Conservation (phyloP, 2,888 invertebrate genomes). For the Ophonus ardosiacus region DNA sequence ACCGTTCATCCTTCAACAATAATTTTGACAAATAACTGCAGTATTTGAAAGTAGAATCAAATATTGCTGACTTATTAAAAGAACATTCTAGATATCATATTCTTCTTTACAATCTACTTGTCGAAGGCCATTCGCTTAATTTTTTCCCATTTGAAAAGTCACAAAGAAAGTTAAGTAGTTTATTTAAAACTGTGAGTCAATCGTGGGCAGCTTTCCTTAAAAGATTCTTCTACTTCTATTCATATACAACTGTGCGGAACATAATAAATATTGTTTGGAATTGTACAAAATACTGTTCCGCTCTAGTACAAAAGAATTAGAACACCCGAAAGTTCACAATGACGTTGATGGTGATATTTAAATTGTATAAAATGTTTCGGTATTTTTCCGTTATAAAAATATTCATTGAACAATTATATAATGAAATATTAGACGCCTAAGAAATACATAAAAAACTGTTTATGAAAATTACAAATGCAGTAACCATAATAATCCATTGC, state of each 20-base stretch:
- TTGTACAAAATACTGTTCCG: neutral
- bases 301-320: neutral
- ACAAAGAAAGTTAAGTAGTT: conserved; percentile 42
- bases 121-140: conserved; percentile 3
- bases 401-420: neutral
- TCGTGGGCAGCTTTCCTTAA: conserved; percentile 25
- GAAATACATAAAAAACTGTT: no score
- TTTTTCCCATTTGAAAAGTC: conserved; percentile 14
- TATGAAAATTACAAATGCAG: no score
- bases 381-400: conserved; percentile 8
- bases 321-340: neutral
- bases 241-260: neutral
- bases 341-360: neutral
- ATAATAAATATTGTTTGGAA: neutral
- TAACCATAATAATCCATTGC: no score
- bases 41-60: no score
- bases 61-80: no score
- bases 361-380: conserved; percentile 2
- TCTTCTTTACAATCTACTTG: neutral
- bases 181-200: conserved; percentile 35
- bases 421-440: neutral
- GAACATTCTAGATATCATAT: neutral
- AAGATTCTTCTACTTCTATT: neutral
- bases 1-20: no score
- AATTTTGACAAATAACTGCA: no score